phyloP scores from a whole-genome alignment of 2,113 vertebrate genomes.

The Thamnophis sirtalis region DNA sequence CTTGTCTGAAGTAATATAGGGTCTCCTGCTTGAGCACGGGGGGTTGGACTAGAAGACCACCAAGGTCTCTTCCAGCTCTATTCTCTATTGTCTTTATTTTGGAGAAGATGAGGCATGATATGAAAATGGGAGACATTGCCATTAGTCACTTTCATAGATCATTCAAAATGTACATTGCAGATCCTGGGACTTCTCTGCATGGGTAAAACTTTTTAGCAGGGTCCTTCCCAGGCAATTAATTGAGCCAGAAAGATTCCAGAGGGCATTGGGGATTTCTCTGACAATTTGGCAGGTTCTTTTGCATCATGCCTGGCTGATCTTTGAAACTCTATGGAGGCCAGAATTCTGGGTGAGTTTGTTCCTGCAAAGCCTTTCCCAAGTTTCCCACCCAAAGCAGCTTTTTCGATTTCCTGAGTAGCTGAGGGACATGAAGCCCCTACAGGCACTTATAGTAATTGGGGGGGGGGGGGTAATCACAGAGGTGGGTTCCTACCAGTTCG shows the following conservation, averaged over 20 bases:
- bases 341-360: not conserved
- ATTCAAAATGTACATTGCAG: not conserved
- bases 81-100: not conserved
- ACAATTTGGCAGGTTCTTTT: not conserved
- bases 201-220: not conserved
- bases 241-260: not conserved
- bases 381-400: not conserved
- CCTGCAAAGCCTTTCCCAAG: not conserved
- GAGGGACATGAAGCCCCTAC: not conserved
- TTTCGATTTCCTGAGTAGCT: not conserved
- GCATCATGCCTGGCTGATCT: not conserved
- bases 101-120: not conserved
- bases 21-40: not conserved
- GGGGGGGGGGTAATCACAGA: no score
- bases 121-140: not conserved
- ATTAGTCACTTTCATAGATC: not conserved
- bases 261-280: not conserved
- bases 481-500: no score
- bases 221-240: not conserved
- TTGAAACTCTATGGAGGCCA: not conserved
- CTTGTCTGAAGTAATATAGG: not conserved
- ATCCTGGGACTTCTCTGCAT: not conserved
- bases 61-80: not conserved
- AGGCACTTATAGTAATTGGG: not conserved
- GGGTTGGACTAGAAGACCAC: not conserved